Base-by-base conservation (phyloP, 2,113 vertebrate genomes). In the Vicugna pacos region DNA sequence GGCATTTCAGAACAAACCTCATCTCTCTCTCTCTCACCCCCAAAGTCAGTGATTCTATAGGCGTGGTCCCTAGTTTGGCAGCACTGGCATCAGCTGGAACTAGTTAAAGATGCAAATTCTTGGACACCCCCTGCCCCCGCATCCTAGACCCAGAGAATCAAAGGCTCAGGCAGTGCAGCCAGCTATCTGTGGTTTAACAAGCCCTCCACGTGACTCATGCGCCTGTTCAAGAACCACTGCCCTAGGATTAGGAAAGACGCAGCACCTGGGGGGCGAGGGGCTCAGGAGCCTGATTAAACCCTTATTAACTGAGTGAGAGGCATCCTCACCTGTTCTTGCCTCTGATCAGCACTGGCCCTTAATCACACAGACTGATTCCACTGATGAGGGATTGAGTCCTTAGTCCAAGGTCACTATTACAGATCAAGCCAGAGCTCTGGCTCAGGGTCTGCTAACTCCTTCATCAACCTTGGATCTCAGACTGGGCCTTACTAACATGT, bases 371-470 rank as follows among this genome's bases (percentile, higher is more conserved):
- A 32, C 75, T 26, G 14, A 90, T 79, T 79, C 82, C 46, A 54
- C 38, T 10, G 42, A 38, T 8, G 17, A 90, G 13, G 17, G 15
- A 0, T 65, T 87, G 56, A 94, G 50, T 77, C 50, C 85, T 96
- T 30, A 77, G 48, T 70, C 96, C 95, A 97, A 97, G 93, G 96
- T 96, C 95, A 96, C n/a, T 15, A 7, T 54, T 75, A 67, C 69
- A 88, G 38, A 16, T 20, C 83, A 79, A 38, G 20, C 26, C 28
- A 92, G 77, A 83, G 80, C 22, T 72, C n/a, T 24, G 46, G 46
- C n/a, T 19, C 38, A 26, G 65, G 28, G 13, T n/a, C 32, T 67
- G 80, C 70, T 73, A 76, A 62, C 80, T 72, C 52, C 75, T 58
- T 94, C 56, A 72, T 72, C 87, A 91, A 38, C 73, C 30, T 46